Evolutionary conservation across 2,797 vertebrate species (phyloP).

Genomic region (Bradypus variegatus): DNA sequence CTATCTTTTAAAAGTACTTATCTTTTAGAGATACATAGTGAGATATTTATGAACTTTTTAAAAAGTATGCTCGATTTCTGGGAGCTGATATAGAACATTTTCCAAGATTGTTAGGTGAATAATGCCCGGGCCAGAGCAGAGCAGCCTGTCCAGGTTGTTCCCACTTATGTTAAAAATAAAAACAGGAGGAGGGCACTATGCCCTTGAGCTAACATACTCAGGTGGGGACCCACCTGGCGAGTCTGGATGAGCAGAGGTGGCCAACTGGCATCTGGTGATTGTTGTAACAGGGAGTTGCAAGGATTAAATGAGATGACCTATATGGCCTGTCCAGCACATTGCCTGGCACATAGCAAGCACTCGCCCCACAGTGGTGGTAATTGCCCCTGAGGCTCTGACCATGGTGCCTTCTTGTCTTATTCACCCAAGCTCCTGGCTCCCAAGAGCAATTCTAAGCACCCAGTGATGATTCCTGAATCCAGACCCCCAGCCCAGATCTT

Average conservation of each 20-base stretch:
- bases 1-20: background rate
- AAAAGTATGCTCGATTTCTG: background rate
- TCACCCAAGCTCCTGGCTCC: background rate
- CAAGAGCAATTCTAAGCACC: background rate
- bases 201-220: background rate
- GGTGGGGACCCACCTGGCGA: background rate
- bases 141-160: background rate
- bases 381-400: background rate
- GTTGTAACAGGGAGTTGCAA: background rate
- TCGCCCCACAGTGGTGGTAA: background rate
- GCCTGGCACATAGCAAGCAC: background rate
- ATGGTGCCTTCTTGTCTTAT: background rate
- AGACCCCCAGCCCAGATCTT: background rate
- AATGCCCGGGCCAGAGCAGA: background rate
- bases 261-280: background rate
- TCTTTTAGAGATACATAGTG: background rate
- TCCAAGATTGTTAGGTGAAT: background rate
- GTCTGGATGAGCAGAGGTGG: background rate
- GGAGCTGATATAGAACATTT: background rate
- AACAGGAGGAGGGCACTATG: no score
- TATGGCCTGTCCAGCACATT: background rate
- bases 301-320: background rate
- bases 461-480: background rate
- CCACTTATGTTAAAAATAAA: background rate
- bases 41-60: background rate